Evolutionary conservation across 2,113 vertebrate genomes (phyloP).

Genomic region (Stegastes partitus): DNA sequence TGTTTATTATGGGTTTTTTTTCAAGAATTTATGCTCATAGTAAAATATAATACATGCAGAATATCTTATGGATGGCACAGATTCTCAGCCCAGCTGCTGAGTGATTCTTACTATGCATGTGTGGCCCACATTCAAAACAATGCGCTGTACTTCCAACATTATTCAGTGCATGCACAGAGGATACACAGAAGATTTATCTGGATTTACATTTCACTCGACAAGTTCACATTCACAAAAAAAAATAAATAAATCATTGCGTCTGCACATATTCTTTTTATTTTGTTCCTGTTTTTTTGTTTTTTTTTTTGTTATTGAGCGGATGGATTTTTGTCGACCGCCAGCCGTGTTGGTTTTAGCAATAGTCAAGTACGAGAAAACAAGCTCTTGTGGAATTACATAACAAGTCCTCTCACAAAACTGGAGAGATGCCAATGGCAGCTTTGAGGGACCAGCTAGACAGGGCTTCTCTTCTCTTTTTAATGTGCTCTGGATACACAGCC

Average conservation of each 20-base stretch:
- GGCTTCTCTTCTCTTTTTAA: slow-evolving; percentile 74
- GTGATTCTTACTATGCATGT: background rate
- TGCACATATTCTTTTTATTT: slow-evolving; percentile 11
- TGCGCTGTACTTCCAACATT: slow-evolving; percentile 1
- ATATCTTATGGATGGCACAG: slow-evolving; percentile 25
- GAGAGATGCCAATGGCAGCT: slow-evolving; percentile 71
- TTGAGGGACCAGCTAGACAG: slow-evolving; percentile 65
- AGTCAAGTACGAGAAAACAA: slow-evolving; percentile 43
- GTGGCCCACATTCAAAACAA: slow-evolving; percentile 28
- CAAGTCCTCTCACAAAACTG: slow-evolving; percentile 66
- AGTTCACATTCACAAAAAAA: slow-evolving; percentile 23
- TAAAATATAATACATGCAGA: slow-evolving; percentile 19
- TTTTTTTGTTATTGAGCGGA: background rate
- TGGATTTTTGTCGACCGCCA: slow-evolving; percentile 20
- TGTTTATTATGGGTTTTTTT: slow-evolving; percentile 24
- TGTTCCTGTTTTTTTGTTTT: background rate
- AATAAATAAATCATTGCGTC: background rate
- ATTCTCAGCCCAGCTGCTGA: slow-evolving; percentile 20
- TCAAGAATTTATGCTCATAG: background rate
- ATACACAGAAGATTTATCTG: background rate
- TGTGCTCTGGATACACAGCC: slow-evolving; percentile 72
- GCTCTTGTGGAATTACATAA: slow-evolving; percentile 75
- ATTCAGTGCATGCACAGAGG: background rate
- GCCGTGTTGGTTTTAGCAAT: slow-evolving; percentile 34
- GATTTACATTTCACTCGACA: slow-evolving; percentile 25